These are phyloP conservation scores for Laterallus jamaicensis DNA, from an alignment of 2,113 vertebrate genomes.

Conservation along the genomic window DNA sequence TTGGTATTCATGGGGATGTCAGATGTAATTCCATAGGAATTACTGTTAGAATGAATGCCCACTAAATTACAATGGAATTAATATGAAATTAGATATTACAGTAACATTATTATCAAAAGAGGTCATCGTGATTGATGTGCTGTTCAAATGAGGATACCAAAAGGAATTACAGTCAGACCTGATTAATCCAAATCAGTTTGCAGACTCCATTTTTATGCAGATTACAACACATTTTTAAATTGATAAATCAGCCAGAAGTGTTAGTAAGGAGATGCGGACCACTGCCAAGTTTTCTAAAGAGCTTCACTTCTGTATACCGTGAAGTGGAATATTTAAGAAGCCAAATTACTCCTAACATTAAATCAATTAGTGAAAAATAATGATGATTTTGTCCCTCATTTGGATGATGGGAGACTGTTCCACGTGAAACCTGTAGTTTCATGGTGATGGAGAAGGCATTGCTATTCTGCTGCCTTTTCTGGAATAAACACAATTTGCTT, in stretches of 20 bases:
- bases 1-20: slow-evolving; percentile 61
- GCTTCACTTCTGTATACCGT: neutral
- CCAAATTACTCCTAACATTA: neutral
- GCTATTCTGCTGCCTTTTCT: neutral
- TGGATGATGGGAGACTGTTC: neutral
- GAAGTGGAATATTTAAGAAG: neutral
- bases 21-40: slow-evolving; percentile 69
- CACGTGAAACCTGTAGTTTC: neutral
- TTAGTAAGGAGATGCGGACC: neutral
- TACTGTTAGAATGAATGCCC: slow-evolving; percentile 68
- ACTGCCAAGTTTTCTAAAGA: slow-evolving; percentile 12
- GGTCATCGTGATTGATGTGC: slow-evolving; percentile 69
- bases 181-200: slow-evolving; percentile 73
- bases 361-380: neutral
- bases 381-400: neutral
- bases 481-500: neutral
- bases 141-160: slow-evolving; percentile 70
- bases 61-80: slow-evolving; percentile 76
- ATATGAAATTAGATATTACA: slow-evolving; percentile 77
- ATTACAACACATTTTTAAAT: slow-evolving; percentile 64
- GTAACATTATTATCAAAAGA: slow-evolving; percentile 75
- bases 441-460: neutral
- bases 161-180: slow-evolving; percentile 68
- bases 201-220: slow-evolving; percentile 71
- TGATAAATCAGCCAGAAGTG: slow-evolving; percentile 63